Base-by-base conservation (phyloP, 2,113 vertebrate genomes). In the Corythornis vintsioides region DNA sequence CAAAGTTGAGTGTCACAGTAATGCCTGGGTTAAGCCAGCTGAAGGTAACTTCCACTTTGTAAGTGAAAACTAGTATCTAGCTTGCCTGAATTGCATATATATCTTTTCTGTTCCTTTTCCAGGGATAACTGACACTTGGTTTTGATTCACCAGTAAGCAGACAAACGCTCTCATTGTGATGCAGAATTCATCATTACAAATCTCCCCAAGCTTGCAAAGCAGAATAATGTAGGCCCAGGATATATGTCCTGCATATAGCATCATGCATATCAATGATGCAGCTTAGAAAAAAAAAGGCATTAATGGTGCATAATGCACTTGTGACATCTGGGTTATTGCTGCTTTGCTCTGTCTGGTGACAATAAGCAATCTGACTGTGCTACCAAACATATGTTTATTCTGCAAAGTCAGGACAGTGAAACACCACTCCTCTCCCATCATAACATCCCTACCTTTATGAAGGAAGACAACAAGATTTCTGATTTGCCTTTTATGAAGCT, bases 401-500 rank as follows among this genome's bases (percentile, higher is more conserved):
- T 75, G 47, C 28, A 15, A 50, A 84, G 45, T 80, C 26, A 40
- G 45, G 75, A 29, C 88, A 55, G 45, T 59, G 76, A 48, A 74
- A 45, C 63, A n/a, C 52, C 6, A 1, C 26, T 65, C 10, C 15
- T 26, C n/a, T 45, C 3, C 0, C 26, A 16, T 29, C 45, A 10
- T 2, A 1, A 24, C 43, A 65, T 70, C 33, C 45, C 47, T 65
- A 2, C 42, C 12, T 38, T 61, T 40, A 7, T 22, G 73, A 63
- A 72, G 74, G 65, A 47, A 70, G 53, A 45, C 76, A 35, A 11
- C 0, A 11, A 43, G 38, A 10, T 29, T 35, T 71, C 20, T 17
- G 25, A 29, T 53, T 80, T 77, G 43, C 38, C 9, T 59, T 56
- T 47, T 57, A 63, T 40, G 55, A 42, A 59, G 33, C 70, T 53